Conservation (phyloP, 1,140 invertebrate species). For the Calephelis virginiensis region DNA sequence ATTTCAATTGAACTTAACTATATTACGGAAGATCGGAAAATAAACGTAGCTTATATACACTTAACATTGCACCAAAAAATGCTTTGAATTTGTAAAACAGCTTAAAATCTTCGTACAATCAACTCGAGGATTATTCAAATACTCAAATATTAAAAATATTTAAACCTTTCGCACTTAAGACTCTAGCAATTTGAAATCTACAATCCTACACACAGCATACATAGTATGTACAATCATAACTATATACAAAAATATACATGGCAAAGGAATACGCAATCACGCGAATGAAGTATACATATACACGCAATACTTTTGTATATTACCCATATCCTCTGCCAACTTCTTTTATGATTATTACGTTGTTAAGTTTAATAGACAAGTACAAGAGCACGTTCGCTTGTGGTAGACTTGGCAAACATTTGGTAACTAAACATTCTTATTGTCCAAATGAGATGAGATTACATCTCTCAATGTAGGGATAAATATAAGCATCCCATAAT, state of each 20-base stretch:
- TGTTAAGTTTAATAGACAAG: slow-evolving; percentile 32
- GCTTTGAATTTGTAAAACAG: background rate
- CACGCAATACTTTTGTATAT: background rate
- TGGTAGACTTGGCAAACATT: slow-evolving; percentile 27
- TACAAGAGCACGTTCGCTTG: slow-evolving; percentile 32
- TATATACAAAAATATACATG: slow-evolving; percentile 70
- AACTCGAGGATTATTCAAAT: slow-evolving; percentile 7
- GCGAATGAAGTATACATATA: slow-evolving; percentile 21
- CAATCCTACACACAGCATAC: slow-evolving; percentile 70
- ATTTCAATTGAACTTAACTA: slow-evolving; percentile 1
- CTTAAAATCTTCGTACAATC: slow-evolving; percentile 13
- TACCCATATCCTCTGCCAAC: slow-evolving; percentile 17
- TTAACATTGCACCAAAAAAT: slow-evolving; percentile 2
- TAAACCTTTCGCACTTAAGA: slow-evolving; percentile 36
- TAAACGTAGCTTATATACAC: slow-evolving; percentile 6
- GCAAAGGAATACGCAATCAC: slow-evolving; percentile 38
- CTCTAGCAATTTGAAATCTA: slow-evolving; percentile 64
- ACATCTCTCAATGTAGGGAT: background rate
- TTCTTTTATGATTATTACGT: background rate
- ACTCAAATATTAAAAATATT: slow-evolving; percentile 31
- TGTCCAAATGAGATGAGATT: slow-evolving; percentile 37
- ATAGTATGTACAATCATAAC: slow-evolving; percentile 70
- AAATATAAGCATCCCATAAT: slow-evolving; percentile 1
- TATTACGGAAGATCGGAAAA: slow-evolving; percentile 4
- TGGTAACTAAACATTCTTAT: slow-evolving; percentile 64